phyloP scores from a whole-genome alignment of 2,113 vertebrate species.

The Brachypodius melanocephalos region DNA sequence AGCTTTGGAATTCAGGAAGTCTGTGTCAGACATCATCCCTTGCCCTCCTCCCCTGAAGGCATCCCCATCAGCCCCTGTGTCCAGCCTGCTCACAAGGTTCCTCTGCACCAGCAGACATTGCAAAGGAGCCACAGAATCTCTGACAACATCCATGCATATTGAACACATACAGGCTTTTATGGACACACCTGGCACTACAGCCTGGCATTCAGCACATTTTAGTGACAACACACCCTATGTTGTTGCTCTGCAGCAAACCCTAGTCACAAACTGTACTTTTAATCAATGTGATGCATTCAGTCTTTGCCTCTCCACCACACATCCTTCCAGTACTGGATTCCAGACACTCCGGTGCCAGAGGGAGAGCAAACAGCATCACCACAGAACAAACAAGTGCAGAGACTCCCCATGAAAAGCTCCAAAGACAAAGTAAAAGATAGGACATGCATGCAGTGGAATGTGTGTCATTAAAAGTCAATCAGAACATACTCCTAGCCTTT shows the following conservation, averaged over 20 bases:
- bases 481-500: background rate
- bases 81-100: background rate
- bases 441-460: background rate
- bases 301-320: background rate
- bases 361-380: conserved; percentile 51
- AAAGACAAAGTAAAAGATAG: conserved; percentile 19
- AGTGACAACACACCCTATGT: background rate
- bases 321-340: conserved; percentile 36
- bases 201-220: background rate
- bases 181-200: background rate
- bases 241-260: background rate
- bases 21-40: background rate
- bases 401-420: conserved; percentile 30
- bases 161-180: background rate
- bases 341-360: conserved; percentile 22
- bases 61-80: background rate
- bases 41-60: background rate
- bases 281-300: conserved; percentile 55
- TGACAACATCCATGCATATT: background rate
- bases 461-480: background rate
- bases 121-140: background rate
- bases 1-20: conserved; percentile 43
- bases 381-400: conserved; percentile 34
- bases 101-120: background rate
- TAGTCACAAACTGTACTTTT: conserved; percentile 24